Base-by-base conservation (phyloP, 2,888 invertebrate genomes). In the Phragmatobia fuliginosa region DNA sequence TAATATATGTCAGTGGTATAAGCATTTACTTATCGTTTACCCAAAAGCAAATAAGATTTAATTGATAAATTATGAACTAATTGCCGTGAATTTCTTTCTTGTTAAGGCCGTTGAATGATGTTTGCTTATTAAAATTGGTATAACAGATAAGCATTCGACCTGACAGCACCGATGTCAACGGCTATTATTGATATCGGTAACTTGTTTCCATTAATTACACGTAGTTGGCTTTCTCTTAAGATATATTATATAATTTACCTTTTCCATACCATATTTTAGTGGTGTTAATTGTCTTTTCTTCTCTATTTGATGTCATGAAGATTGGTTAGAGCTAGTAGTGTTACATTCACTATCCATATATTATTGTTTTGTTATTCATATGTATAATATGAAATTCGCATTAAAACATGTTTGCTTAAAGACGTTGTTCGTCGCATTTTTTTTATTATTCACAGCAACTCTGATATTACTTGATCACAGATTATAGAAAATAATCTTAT, bases 81-180 rank as follows among this genome's bases (percentile, higher is more conserved):
- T 45, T n/a, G 45, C 25, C 10, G 60, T 49, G 52, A 61, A 65
- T 64, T 65, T 62, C 18, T 66, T 70, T 62, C 41, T 58, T 52
- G 49, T 28, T n/a, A 21, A 14, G 52, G 33, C 45, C 45, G 67
- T 68, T 68, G 70, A 67, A 73, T 70, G 60, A 70, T 67, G 31
- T 62, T 38, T 69, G 71, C 71, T 69, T 62, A 76, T 69, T 74
- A 75, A n/a, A n/a, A 77, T 76, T 72, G 68, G 72, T 72, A 33
- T 72, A 74, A 72, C 68, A 67, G 59, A 75, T 67, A 70, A 67
- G 68, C 49, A 62, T 70, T 61, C 68, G 64, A 62, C 64, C 59
- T 33, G 68, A 71, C 52, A 68, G 66, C 66, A 65, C 62, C 64
- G 73, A 75, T 74, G 75, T 77, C 78, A 73, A 77, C 67, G 59